A percentile compares a stretch with the other conserved stretches of the same genome.
These are phyloP conservation scores for Heliconius cydno DNA, from an alignment of 2,888 invertebrate species.

Conservation along the genomic window DNA sequence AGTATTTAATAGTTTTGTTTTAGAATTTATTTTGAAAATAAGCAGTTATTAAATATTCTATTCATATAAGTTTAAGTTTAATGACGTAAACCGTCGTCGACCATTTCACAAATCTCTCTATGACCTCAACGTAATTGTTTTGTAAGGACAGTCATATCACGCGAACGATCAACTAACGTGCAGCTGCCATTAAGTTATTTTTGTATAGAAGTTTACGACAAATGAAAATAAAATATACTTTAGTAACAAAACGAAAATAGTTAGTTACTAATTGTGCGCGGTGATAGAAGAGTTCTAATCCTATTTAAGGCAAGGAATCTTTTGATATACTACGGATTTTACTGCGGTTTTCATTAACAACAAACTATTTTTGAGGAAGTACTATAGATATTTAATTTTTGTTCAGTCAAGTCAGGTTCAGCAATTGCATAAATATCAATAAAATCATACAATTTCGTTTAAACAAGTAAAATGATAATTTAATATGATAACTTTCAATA, in stretches of 20 bases:
- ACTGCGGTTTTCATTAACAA: too few species aligned
- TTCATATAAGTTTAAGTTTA: constrained; percentile 6
- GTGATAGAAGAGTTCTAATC: not conserved
- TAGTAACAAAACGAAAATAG: not conserved
- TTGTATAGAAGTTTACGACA: constrained; percentile 46
- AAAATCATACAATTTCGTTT: not conserved
- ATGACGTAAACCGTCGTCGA: constrained; percentile 54
- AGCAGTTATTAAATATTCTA: not conserved
- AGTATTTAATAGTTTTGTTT: too few species aligned
- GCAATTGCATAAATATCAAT: too few species aligned
- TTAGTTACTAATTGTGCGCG: not conserved
- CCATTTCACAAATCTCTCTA: constrained; percentile 69
- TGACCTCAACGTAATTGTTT: constrained; percentile 74
- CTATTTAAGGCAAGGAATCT: not conserved
- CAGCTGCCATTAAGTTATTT: constrained; percentile 73
- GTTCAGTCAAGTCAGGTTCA: too few species aligned
- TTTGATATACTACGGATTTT: not conserved
- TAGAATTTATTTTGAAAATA: too few species aligned
- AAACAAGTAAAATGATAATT: not conserved
- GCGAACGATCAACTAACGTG: constrained; percentile 64
- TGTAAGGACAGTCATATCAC: constrained; percentile 76
- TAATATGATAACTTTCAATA: not conserved
- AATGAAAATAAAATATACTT: not conserved
- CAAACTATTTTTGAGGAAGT: too few species aligned
- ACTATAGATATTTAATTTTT: too few species aligned